phyloP scores from a whole-genome alignment of 2,797 vertebrate species.

The Perodicticus potto region DNA sequence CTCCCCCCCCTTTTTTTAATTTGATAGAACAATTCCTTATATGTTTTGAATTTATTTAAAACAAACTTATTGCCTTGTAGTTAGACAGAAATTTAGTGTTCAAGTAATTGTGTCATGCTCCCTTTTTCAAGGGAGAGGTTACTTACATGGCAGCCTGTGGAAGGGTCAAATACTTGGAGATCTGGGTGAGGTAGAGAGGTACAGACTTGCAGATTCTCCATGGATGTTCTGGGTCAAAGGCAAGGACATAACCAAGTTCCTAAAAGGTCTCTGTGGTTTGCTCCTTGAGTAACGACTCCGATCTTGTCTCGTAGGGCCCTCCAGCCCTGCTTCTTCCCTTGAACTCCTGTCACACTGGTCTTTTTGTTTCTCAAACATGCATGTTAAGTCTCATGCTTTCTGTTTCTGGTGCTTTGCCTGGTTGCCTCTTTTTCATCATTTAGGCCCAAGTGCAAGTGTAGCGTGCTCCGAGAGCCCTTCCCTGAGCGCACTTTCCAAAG shows the following conservation, averaged over 20 bases:
- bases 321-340: background rate
- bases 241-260: background rate
- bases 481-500: background rate
- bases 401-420: background rate
- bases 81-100: constrained; percentile 8
- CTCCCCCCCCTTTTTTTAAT: background rate
- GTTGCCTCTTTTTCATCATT: background rate
- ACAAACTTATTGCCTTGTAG: background rate
- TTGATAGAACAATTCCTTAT: background rate
- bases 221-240: background rate
- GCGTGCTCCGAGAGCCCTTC: background rate
- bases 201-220: background rate
- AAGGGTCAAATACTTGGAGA: background rate
- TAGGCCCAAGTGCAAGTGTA: background rate
- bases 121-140: background rate
- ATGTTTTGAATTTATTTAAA: constrained; percentile 9
- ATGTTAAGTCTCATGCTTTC: background rate
- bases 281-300: background rate
- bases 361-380: background rate
- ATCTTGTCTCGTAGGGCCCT: background rate
- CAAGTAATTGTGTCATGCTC: background rate
- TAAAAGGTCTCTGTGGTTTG: background rate
- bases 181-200: background rate
- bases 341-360: too few species aligned
- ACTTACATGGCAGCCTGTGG: background rate